A percentile compares a stretch with the other conserved stretches of the same genome.
These are phyloP conservation scores for Trichogramma evanescens DNA, from an alignment of 2,888 invertebrate species.

Conservation along the genomic window DNA sequence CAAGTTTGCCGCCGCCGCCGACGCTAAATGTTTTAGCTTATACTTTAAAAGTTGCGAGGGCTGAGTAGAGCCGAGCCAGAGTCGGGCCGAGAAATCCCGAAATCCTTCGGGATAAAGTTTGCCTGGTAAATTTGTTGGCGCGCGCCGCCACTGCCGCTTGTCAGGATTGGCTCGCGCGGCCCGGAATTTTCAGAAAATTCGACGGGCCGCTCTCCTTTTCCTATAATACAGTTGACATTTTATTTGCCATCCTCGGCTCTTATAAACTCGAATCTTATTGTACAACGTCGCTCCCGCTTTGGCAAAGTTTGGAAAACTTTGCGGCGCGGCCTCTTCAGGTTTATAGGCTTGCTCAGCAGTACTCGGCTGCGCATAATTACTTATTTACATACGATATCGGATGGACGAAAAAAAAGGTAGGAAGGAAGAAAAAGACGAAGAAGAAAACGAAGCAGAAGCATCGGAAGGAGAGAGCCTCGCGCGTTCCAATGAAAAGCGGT, in stretches of 20 bases:
- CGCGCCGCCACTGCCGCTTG: background rate
- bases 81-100: constrained; percentile 27
- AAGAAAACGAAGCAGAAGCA: background rate
- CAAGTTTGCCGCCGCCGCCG: too few species aligned
- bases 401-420: background rate
- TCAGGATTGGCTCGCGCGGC: background rate
- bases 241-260: background rate
- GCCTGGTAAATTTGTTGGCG: too few species aligned
- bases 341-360: too few species aligned
- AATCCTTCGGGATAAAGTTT: constrained; percentile 10
- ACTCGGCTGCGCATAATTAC: too few species aligned
- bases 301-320: too few species aligned
- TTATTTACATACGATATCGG: background rate
- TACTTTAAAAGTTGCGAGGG: constrained; percentile 28
- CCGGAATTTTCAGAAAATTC: too few species aligned
- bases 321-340: too few species aligned
- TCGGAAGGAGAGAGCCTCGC: background rate
- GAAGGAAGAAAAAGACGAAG: background rate
- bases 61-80: constrained; percentile 17
- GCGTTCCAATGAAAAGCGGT: background rate
- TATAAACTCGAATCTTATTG: background rate
- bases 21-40: background rate
- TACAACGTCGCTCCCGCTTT: too few species aligned
- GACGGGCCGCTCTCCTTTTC: too few species aligned
- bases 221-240: background rate